Percentiles rank a stretch among this genome's conserved stretches.
These are phyloP conservation scores for Elysia crispata DNA, from an alignment of 2,888 invertebrate species.

Conservation along the genomic window DNA sequence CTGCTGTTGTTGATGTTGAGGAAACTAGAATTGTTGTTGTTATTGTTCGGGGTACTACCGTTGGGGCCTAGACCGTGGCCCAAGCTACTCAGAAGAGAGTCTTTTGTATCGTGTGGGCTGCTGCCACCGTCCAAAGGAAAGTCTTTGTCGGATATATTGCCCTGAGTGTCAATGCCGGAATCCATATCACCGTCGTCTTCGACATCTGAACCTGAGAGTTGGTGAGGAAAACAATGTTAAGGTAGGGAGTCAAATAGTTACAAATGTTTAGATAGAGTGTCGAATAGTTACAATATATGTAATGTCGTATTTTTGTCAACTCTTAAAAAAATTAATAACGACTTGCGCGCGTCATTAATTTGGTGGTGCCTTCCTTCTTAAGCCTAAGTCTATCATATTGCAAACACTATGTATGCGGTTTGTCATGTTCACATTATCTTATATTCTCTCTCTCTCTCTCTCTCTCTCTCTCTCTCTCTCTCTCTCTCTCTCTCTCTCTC, in stretches of 20 bases:
- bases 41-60: constrained; percentile 79
- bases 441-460: constrained; percentile 24
- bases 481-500: constrained; percentile 15
- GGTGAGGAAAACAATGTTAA: constrained; percentile 27
- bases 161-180: constrained; percentile 65
- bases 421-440: constrained; percentile 6
- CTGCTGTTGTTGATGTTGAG: constrained; percentile 76
- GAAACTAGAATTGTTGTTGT: constrained; percentile 78
- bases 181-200: constrained; percentile 74
- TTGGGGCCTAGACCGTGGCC: constrained; percentile 45
- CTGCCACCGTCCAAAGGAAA: constrained; percentile 67
- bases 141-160: constrained; percentile 70
- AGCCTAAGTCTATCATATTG: too few relatives aligned
- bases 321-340: too few relatives aligned
- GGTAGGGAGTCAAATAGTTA: too few relatives aligned
- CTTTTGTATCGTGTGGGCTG: constrained; percentile 61
- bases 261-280: too few relatives aligned
- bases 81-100: constrained; percentile 54
- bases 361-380: too few relatives aligned
- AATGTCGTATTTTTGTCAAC: too few relatives aligned
- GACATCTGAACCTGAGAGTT: constrained; percentile 68
- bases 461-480: constrained; percentile 31
- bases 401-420: too few relatives aligned
- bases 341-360: too few relatives aligned
- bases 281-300: too few relatives aligned